Base-by-base conservation (phyloP, 2,888 invertebrate genomes). In the Eupithecia inturbata region DNA sequence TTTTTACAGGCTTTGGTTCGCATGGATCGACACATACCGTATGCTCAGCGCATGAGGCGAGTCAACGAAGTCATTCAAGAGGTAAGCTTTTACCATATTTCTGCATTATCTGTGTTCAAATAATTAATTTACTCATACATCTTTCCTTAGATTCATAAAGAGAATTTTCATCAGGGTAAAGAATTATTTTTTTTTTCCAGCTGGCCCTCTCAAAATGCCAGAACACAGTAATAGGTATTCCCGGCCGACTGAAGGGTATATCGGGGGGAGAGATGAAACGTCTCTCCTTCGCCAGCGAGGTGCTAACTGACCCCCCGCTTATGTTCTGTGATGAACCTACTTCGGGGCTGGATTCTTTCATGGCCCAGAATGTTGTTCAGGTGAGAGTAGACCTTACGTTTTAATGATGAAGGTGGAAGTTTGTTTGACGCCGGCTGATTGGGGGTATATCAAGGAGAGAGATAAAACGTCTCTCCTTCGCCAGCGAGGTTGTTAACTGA, bases 261-360 rank as follows among this genome's bases (percentile, higher is more conserved):
- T 99, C 99, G 0, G 99, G 99, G 0, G 99, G 99, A 0, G 99
- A 99, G 92, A 97, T 97, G 95, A 99, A 99, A 89, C 95, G 99
- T 73, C 94, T 99, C 16, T 97, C 99, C 0, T 99, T 99, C 88
- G 99, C 99, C 26, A 97, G 98, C n/a, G 99, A 99, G 94, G 97
- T 99, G 3, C 94, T 99, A 64, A 99, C 99, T 0, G 98, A 99
- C 93, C 99, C 99, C 0, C 97, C 98, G 0, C 93, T 99, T 63
- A 96, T 99, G 95, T 98, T 99, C 88, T 99, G 99, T 88, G 99
- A 99, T 85, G 99, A 99, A 85, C 99, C 99, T 0, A 99, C 99
- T 0, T 99, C 99, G 0, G 99, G 99, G 1, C 94, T 99, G 73
- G 99, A 99, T 90, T 98, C 99, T 0, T 99, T 97, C 85, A 99